Conservation (phyloP, 1,140 invertebrate species). For the Diplogasteroides magnus region DNA sequence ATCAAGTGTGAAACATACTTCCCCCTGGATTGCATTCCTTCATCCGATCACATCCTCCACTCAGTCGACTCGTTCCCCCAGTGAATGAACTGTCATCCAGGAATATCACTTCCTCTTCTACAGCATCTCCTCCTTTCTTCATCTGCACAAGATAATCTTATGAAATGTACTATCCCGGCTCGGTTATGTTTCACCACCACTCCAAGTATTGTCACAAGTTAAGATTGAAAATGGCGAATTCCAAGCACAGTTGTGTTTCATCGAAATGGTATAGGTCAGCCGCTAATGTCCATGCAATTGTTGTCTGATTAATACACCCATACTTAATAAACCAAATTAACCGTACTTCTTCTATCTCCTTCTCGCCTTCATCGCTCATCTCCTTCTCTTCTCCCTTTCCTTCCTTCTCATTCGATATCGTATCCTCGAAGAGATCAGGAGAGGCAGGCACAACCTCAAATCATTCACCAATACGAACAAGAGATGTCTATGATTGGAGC, state of each 20-base stretch:
- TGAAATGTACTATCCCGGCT: neutral
- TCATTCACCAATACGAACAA: neutral
- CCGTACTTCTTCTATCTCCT: neutral
- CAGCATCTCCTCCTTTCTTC: neutral
- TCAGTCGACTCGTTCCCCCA: too few relatives aligned
- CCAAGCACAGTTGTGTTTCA: too few relatives aligned
- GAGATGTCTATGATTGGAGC: neutral
- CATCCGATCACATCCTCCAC: too few relatives aligned
- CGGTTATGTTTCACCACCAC: neutral
- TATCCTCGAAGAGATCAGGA: neutral
- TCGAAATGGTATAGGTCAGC: too few relatives aligned
- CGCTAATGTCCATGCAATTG: neutral
- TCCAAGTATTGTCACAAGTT: too few relatives aligned
- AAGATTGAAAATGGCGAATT: too few relatives aligned
- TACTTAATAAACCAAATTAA: neutral
- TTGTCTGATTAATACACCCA: neutral
- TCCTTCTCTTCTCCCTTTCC: neutral
- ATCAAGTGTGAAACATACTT: too few relatives aligned
- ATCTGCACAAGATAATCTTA: neutral
- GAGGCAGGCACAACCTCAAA: neutral
- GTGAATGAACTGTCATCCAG: neutral
- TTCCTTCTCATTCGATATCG: neutral
- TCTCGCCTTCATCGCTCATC: neutral
- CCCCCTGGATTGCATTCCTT: too few relatives aligned
- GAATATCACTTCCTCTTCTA: neutral